Base-by-base conservation (phyloP, 2,888 invertebrate genomes). In the Drosophila anomalata region DNA sequence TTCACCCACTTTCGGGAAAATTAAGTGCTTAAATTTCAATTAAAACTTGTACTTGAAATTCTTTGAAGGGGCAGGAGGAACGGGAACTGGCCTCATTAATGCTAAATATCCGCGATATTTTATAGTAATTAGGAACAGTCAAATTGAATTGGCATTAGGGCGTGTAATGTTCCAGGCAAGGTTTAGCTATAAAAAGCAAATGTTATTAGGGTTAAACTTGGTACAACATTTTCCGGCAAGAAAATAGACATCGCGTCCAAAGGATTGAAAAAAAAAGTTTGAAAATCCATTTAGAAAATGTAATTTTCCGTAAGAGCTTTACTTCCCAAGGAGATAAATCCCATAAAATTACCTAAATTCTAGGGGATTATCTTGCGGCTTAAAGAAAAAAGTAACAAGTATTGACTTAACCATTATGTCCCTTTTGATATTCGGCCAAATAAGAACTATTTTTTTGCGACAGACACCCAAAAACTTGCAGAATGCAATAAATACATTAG, bases 11-110 rank as follows among this genome's bases (percentile, higher is more conserved):
- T 63, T 72, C 41, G 17, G 65, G 53, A 63, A 77, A 85, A 81
- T 88, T 79, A 86, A 83, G 86, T 86, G 86, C 88, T 88, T 86
- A 88, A 88, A 79, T 82, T 84, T 88, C 84, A 84, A 88, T 84
- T 84, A 86, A 83, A 84, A 82, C 73, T 84, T 88, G 70, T 66
- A 59, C 73, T 67, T 67, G 66, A 77, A 77, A 36, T 24, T 44
- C 20, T 3, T 17, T n/a, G n/a, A 36, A 36, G n/a, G 36, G 36
- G 36, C 7, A 7, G 36, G 36, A n/a, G 33, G 33, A 1, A 12
- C 11, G 12, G 12, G n/a, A 14, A 36, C 36, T 52, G 47, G 44
- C 48, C 72, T 72, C 77, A 83, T 79, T 86, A 67, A 61, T 68
- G 65, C 77, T 62, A 73, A 83, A 79, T 79, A 76, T 77, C 67